These are phyloP conservation scores for Melanerpes formicivorus DNA, from an alignment of 2,113 vertebrate species.

Conservation along the genomic window DNA sequence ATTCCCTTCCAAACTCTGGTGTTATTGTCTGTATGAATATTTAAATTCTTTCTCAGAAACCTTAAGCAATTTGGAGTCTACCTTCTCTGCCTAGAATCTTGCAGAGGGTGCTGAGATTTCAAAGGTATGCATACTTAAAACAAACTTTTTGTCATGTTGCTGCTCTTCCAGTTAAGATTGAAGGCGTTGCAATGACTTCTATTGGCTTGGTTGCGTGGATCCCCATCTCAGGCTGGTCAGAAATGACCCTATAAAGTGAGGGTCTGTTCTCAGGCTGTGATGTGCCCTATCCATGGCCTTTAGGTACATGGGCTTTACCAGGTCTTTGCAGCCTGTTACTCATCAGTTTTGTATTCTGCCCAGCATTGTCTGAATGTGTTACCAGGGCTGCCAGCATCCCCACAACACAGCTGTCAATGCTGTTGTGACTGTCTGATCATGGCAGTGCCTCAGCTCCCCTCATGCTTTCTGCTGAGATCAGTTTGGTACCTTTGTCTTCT, in stretches of 20 bases:
- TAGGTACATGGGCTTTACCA: background rate
- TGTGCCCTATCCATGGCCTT: background rate
- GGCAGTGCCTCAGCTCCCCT: background rate
- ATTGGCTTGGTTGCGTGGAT: background rate
- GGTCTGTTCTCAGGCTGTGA: background rate
- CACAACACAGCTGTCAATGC: background rate
- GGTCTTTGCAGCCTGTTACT: background rate
- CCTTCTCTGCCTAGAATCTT: background rate
- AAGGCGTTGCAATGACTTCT: background rate
- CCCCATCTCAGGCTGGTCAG: fast-evolving
- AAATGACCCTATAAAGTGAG: background rate
- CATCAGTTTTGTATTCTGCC: background rate
- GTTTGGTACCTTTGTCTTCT: background rate
- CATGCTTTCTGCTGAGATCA: background rate
- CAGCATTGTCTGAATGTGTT: no score
- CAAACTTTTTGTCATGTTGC: background rate
- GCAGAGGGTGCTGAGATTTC: background rate
- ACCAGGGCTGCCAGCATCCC: background rate
- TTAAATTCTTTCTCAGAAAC: background rate
- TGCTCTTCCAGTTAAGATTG: fast-evolving
- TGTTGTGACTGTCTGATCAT: background rate
- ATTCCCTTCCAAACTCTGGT: background rate
- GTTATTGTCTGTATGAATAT: background rate
- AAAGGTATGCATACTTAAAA: background rate
- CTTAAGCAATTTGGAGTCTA: background rate